A percentile compares a stretch with the other conserved stretches of the same genome.
phyloP scores from a whole-genome alignment of 2,797 vertebrate genomes.

The Capromys pilorides region DNA sequence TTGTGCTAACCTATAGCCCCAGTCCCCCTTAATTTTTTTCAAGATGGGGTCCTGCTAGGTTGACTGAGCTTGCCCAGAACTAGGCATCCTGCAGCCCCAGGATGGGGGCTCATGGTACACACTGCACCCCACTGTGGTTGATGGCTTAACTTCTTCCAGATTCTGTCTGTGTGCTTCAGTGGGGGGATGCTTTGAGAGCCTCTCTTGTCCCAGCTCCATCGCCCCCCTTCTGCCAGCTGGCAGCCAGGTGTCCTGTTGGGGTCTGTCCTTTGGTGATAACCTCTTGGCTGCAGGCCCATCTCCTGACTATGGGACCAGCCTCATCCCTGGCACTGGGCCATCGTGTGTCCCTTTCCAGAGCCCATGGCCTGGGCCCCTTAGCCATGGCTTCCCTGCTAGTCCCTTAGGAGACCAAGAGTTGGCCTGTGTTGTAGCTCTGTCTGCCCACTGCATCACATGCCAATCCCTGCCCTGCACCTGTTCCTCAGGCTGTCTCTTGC shows the following conservation, averaged over 20 bases:
- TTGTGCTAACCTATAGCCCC: not conserved
- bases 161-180: not conserved
- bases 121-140: not conserved
- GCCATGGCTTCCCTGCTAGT: not conserved
- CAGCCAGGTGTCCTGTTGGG: not conserved
- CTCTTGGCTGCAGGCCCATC: not conserved
- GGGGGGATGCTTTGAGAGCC: not conserved
- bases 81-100: not conserved
- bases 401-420: not conserved
- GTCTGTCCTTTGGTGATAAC: not conserved
- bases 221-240: not conserved
- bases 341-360: not conserved
- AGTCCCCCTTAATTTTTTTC: not conserved
- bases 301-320: not conserved
- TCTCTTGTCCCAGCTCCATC: not conserved
- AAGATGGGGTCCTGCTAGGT: not conserved
- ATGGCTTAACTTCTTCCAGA: conserved; percentile 19
- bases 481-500: not conserved
- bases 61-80: not conserved
- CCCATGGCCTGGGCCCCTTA: fast-evolving
- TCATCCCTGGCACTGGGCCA: not conserved
- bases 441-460: not conserved
- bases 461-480: not conserved
- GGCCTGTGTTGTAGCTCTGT: not conserved
- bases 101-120: not conserved